Percentiles rank a stretch among this genome's conserved stretches.
phyloP scores from a whole-genome alignment of 2,888 invertebrate species.

The Cantharis flavilabris region DNA sequence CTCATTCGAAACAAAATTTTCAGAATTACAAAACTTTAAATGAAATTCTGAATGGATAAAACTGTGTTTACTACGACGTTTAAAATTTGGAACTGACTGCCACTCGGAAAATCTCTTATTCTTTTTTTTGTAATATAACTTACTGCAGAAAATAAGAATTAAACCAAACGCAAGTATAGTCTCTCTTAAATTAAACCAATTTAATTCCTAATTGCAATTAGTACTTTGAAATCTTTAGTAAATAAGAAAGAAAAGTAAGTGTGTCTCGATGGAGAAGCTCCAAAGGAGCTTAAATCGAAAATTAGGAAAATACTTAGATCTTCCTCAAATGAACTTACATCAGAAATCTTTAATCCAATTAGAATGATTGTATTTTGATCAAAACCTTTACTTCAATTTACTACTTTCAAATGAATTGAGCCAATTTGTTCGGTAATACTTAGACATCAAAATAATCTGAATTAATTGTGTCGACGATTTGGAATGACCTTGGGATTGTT shows the following conservation, averaged over 20 bases:
- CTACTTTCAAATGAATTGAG: not conserved
- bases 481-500: too few relatives aligned
- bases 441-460: not conserved
- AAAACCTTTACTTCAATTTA: not conserved
- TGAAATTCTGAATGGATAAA: not conserved
- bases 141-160: not conserved
- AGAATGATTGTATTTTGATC: not conserved
- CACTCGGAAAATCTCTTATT: not conserved
- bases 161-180: not conserved
- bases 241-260: not conserved
- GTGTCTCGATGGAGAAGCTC: not conserved
- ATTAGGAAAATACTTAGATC: not conserved
- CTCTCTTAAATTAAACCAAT: not conserved
- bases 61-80: not conserved
- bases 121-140: not conserved
- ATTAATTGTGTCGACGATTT: too few relatives aligned
- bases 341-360: not conserved
- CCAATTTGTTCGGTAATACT: not conserved
- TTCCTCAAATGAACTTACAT: not conserved
- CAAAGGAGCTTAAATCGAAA: not conserved
- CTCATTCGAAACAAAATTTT: not conserved
- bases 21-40: not conserved
- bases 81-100: not conserved
- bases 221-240: not conserved
- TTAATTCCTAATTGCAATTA: not conserved